Evolutionary conservation across 2,797 vertebrate genomes (phyloP), one percentile per base, ranked within the genome.

Genomic region (Champsocephalus gunnari): DNA sequence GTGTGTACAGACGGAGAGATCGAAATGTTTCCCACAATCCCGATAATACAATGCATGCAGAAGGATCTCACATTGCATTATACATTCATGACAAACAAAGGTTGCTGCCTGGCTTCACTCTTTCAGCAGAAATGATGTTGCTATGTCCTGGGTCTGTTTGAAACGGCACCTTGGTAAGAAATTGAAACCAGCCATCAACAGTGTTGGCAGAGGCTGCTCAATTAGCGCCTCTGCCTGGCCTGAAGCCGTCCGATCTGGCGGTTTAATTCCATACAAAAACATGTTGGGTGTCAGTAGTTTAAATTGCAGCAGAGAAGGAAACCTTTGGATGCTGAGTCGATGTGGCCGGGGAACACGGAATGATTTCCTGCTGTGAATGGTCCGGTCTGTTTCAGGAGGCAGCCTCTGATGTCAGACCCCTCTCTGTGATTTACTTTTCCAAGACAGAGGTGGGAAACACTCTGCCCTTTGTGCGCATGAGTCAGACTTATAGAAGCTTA

Each of bases 391-490:
- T 80, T 73, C 19, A 54, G 58, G 69, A 54, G 59, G 79, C 48
- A 0, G 16, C 58, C 38, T 82, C 83, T 90, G 88, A 90, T 86
- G 80, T 86, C 80, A 86, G 66, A 85, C 55, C 65, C 63, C 71
- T 80, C 79, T 87, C 71, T 87, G 78, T 73, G 74, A 82, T 89
- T 87, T 86, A 77, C 73, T 84, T 85, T 80, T 86, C 84, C 86
- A 38, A 69, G 66, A 55, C 65, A 77, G 8, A 58, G 55, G 16
- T 59, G 32, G 85, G 66, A 89, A 92, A 94, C 92, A 93, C 89
- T 83, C 83, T 58, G 73, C 64, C 77, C 85, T 88, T 89, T 94
- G 82, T 93, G 88, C 14, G 43, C 43, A 38, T 51, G 57, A 88
- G 53, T 81, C 70, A 63, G 76, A 47, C 76, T 53, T 71, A 88